phyloP scores from a whole-genome alignment of 92 coral and sea anemone genomes.

The Plumapathes pennacea region DNA sequence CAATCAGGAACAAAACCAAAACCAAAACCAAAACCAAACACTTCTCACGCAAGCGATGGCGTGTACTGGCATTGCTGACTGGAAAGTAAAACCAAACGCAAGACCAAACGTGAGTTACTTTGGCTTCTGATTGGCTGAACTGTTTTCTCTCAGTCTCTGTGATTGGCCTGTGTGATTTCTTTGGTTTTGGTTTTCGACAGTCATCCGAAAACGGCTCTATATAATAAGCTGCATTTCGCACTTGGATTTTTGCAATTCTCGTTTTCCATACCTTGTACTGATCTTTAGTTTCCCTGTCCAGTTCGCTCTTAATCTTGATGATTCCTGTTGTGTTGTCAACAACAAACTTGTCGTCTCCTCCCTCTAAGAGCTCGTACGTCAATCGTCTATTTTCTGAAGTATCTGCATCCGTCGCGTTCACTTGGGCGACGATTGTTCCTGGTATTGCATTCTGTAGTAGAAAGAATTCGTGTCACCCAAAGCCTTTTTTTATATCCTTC shows the following conservation, averaged over 20 bases:
- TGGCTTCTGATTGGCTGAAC: too few relatives aligned
- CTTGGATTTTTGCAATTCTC: neutral
- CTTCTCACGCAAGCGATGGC: too few relatives aligned
- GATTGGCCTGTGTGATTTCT: too few relatives aligned
- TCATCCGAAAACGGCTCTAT: too few relatives aligned
- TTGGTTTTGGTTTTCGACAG: too few relatives aligned
- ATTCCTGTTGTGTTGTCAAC: constrained; percentile 50
- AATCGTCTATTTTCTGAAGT: constrained; percentile 37
- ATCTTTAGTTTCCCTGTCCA: constrained; percentile 44
- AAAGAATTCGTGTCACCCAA: neutral
- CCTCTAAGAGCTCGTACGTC: constrained; percentile 45
- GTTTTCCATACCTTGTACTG: neutral
- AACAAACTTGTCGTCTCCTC: constrained; percentile 52
- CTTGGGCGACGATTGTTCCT: constrained; percentile 41
- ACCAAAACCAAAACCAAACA: too few relatives aligned
- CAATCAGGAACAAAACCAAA: too few relatives aligned
- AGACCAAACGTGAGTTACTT: too few relatives aligned
- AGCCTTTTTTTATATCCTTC: constrained; percentile 18
- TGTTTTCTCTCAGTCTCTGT: too few relatives aligned
- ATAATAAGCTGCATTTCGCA: too few relatives aligned
- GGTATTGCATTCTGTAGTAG: constrained; percentile 23
- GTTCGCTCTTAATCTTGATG: constrained; percentile 26
- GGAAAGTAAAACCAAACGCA: too few relatives aligned
- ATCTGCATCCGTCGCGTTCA: constrained; percentile 61
- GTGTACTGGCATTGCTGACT: too few relatives aligned